These are phyloP conservation scores for Brachionus rubens DNA, from an alignment of 1,140 invertebrate genomes.

Conservation along the genomic window DNA sequence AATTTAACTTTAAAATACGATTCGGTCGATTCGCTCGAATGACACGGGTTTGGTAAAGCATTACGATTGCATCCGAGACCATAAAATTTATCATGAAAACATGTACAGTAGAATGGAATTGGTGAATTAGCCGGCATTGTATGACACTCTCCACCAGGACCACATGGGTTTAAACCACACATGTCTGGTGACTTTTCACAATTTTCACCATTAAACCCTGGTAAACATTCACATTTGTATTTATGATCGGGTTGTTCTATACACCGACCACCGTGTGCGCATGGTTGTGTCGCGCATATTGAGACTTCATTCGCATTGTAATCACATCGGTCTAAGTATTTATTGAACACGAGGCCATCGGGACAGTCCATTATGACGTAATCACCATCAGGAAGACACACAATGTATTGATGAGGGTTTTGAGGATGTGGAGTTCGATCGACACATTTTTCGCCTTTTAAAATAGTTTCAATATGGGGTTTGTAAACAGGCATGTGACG, in stretches of 20 bases:
- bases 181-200: slow-evolving; percentile 7
- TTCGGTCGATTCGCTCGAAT: neutral
- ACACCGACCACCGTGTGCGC: neutral
- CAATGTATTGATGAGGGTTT: slow-evolving; percentile 4
- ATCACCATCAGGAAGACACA: slow-evolving; percentile 14
- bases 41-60: neutral
- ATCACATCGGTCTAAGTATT: slow-evolving; percentile 38
- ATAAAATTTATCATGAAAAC: slow-evolving; percentile 1
- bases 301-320: slow-evolving; percentile 23
- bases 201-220: neutral
- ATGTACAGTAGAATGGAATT: slow-evolving; percentile 34
- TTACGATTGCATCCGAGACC: slow-evolving; percentile 12
- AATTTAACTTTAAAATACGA: neutral
- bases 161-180: slow-evolving; percentile 28
- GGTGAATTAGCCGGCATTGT: slow-evolving; percentile 8
- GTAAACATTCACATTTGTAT: slow-evolving; percentile 29
- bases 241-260: neutral
- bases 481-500: neutral
- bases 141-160: slow-evolving; percentile 10
- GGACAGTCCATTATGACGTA: slow-evolving; percentile 43
- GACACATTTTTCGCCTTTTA: neutral
- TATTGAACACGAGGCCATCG: slow-evolving; percentile 23
- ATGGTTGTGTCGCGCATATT: neutral
- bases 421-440: slow-evolving; percentile 22
- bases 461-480: neutral